These are phyloP conservation scores for Norana najaformis DNA, from an alignment of 2,888 invertebrate genomes.

Conservation along the genomic window DNA sequence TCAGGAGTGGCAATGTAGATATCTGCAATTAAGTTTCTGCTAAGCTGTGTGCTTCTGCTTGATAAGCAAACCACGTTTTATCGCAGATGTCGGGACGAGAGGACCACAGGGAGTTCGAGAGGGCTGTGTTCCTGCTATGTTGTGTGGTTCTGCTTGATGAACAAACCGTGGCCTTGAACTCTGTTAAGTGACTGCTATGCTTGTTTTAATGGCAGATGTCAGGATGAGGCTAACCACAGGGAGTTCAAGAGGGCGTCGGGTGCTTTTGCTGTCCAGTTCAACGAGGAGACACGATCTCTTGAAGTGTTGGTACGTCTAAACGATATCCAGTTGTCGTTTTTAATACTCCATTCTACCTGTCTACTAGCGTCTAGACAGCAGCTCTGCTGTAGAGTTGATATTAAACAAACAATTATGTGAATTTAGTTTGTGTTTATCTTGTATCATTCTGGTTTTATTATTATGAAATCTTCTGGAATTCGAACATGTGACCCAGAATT, in stretches of 20 bases:
- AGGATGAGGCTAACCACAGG: constrained; percentile 77
- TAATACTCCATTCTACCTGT: background rate
- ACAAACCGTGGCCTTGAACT: background rate
- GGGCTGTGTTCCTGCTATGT: too few relatives aligned
- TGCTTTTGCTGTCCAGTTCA: constrained; percentile 86
- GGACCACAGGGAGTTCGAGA: too few relatives aligned
- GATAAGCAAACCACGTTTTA: too few relatives aligned
- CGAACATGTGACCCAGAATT: background rate
- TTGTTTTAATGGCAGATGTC: constrained; percentile 49
- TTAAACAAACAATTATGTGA: background rate
- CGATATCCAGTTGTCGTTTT: background rate
- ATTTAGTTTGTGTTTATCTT: background rate
- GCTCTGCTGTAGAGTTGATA: too few relatives aligned
- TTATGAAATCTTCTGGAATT: background rate
- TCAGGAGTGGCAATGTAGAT: too few relatives aligned
- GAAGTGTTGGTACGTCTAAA: constrained; percentile 71
- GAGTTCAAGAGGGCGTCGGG: constrained; percentile 92
- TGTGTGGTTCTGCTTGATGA: background rate
- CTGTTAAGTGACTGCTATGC: background rate
- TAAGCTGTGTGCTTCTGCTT: too few relatives aligned
- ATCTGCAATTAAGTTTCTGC: too few relatives aligned
- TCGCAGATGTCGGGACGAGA: too few relatives aligned
- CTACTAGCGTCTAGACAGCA: too few relatives aligned
- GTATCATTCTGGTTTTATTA: background rate
- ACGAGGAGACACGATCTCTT: constrained; percentile 81